These are phyloP conservation scores for Caiman crocodilus DNA, from an alignment of 2,797 vertebrate species.

Conservation along the genomic window DNA sequence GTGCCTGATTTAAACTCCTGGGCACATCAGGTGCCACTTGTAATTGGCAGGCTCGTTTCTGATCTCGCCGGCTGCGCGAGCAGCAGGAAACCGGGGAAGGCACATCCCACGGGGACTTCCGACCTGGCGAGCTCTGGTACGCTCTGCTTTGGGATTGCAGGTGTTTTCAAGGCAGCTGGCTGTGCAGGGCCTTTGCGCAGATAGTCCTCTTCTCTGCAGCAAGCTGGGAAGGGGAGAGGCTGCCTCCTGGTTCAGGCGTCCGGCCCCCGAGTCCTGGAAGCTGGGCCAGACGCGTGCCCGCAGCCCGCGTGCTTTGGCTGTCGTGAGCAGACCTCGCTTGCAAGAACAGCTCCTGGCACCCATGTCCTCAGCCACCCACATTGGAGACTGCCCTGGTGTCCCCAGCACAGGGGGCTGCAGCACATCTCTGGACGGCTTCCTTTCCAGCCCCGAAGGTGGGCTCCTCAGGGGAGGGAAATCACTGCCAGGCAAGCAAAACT, in stretches of 20 bases:
- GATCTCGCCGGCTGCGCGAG: constrained; percentile 48
- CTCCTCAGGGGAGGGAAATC: too few relatives aligned
- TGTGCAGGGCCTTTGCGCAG: neutral
- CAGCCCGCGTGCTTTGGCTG: too few relatives aligned
- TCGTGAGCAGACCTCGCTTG: too few relatives aligned
- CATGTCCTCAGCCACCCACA: too few relatives aligned
- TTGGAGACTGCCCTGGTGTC: too few relatives aligned
- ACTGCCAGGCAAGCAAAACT: too few relatives aligned
- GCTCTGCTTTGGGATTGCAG: neutral
- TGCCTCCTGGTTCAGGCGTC: neutral
- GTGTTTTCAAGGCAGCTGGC: neutral
- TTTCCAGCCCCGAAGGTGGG: too few relatives aligned
- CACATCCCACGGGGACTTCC: neutral
- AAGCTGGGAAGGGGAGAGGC: neutral
- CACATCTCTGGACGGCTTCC: too few relatives aligned
- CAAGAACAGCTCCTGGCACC: too few relatives aligned
- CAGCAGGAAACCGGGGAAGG: neutral
- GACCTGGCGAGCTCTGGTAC: neutral
- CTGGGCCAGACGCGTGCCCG: neutral
- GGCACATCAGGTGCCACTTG: constrained; percentile 43
- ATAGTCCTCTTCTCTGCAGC: neutral
- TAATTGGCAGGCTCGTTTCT: constrained; percentile 62
- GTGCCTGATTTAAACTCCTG: constrained; percentile 51
- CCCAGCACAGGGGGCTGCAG: too few relatives aligned
- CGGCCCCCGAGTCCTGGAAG: neutral